A percentile compares a stretch with the other conserved stretches of the same genome.
These are phyloP conservation scores for Porites lobata DNA, from an alignment of 92 coral and sea anemone genomes.

Conservation along the genomic window DNA sequence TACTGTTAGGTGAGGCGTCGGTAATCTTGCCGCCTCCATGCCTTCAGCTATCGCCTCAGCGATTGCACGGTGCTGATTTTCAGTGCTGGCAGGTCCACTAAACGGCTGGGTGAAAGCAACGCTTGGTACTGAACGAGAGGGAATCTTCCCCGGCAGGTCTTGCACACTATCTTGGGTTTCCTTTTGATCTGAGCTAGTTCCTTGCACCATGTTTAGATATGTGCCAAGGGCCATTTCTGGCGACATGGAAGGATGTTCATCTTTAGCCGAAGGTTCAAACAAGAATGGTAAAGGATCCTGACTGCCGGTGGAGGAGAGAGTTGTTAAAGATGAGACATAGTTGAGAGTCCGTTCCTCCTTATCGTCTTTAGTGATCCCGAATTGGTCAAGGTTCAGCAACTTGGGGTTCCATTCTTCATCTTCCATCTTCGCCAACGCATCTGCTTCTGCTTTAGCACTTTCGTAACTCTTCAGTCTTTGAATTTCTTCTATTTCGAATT, in stretches of 20 bases:
- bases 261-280: neutral
- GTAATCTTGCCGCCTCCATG: conserved; percentile 66
- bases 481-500: conserved; percentile 52
- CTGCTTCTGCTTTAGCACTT: conserved; percentile 62
- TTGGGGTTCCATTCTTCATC: conserved; percentile 39
- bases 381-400: conserved; percentile 18
- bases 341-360: conserved; percentile 24
- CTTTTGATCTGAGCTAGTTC: neutral
- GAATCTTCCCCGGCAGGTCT: neutral
- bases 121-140: neutral
- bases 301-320: neutral
- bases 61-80: conserved; percentile 13
- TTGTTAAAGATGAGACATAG: conserved; percentile 34
- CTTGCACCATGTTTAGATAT: neutral
- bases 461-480: conserved; percentile 52
- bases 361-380: neutral
- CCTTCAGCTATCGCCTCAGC: conserved; percentile 54
- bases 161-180: neutral
- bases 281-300: neutral
- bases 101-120: neutral
- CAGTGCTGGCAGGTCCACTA: neutral
- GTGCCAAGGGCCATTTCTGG: neutral
- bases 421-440: conserved; percentile 43
- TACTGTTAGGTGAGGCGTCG: conserved; percentile 38
- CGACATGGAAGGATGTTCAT: neutral